Evolutionary conservation across 1,140 invertebrate genomes (phyloP).

Genomic region (Dinoponera quadriceps): DNA sequence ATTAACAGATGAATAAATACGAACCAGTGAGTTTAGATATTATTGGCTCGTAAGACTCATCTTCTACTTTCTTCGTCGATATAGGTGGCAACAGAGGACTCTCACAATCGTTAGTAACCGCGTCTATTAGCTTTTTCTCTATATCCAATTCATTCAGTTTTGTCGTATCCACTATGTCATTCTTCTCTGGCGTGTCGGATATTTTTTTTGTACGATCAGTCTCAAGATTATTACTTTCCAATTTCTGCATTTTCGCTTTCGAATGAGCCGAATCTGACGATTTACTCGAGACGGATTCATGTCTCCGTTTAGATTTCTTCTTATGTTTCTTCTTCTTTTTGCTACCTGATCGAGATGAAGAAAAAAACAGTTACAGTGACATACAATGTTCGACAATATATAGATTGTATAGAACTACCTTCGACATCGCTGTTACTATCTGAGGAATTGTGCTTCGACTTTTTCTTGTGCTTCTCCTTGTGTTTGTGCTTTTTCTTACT

Average conservation of each 20-base stretch:
- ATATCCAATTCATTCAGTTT: slow-evolving; percentile 57
- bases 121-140: slow-evolving; percentile 21
- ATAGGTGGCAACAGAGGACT: slow-evolving; percentile 76
- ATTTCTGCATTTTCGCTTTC: slow-evolving; percentile 61
- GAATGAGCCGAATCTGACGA: slow-evolving; percentile 80
- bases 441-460: slow-evolving; percentile 84
- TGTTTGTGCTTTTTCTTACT: slow-evolving; percentile 85
- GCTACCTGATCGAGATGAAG: slow-evolving; percentile 66
- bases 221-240: neutral
- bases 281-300: slow-evolving; percentile 81
- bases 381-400: neutral
- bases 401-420: slow-evolving; percentile 63
- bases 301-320: slow-evolving; percentile 86
- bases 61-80: slow-evolving; percentile 76
- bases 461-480: slow-evolving; percentile 87
- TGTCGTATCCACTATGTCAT: neutral
- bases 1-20: slow-evolving; percentile 63
- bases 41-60: slow-evolving; percentile 79
- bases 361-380: neutral
- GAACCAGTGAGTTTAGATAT: slow-evolving; percentile 84
- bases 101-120: slow-evolving; percentile 37
- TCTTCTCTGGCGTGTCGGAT: slow-evolving; percentile 50
- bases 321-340: slow-evolving; percentile 87
- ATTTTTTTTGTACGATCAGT: slow-evolving; percentile 69
- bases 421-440: slow-evolving; percentile 84